Base-by-base conservation (phyloP, 2,113 vertebrate species). In the Misgurnus anguillicaudatus region DNA sequence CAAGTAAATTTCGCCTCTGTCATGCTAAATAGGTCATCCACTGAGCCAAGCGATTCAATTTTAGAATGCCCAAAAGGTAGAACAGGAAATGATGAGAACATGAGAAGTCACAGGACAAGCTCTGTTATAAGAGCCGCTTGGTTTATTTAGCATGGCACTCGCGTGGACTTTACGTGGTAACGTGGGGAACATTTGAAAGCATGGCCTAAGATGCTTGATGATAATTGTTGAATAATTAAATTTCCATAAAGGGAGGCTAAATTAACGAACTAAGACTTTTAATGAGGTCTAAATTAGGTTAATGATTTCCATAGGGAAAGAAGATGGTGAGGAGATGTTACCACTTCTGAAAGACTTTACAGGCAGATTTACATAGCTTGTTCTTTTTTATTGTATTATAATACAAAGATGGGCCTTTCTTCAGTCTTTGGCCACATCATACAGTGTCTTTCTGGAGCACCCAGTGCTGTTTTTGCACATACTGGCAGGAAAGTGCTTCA, bases 41-140 rank as follows among this genome's bases (percentile, higher is more conserved):
- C 60, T 64, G 53, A 77, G 60, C 57, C 72, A 62, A 73, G 69
- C 24, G 21, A 42, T 55, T 84, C 45, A 48, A 69, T 84, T 78
- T 84, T 64, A 24, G 66, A 75, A 72, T 80, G 19, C 66, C 82
- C 61, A 31, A 53, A 72, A 80, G 82, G 67, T 72, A 67, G n/a
- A 53, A 39, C 14, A 38, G 65, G n/a, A 19, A 76, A 72, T 80
- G 69, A 67, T 19, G 53, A 66, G 38, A 38, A 76, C 24, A 39
- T 31, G 65, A 76, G 38, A 53, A 65, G 64, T 71, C 72, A 36
- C 36, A 41, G 45, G 17, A 63, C 48, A 61, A 80, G 55, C 41
- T 36, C 63, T 55, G 47, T 80, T 64, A 3, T 11, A 66, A 16
- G 16, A 72, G n/a, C 51, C 9, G 51, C 39, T 72, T 16, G 5